Base-by-base conservation (phyloP, 1,140 invertebrate genomes). In the Dendrolimus kikuchii region DNA sequence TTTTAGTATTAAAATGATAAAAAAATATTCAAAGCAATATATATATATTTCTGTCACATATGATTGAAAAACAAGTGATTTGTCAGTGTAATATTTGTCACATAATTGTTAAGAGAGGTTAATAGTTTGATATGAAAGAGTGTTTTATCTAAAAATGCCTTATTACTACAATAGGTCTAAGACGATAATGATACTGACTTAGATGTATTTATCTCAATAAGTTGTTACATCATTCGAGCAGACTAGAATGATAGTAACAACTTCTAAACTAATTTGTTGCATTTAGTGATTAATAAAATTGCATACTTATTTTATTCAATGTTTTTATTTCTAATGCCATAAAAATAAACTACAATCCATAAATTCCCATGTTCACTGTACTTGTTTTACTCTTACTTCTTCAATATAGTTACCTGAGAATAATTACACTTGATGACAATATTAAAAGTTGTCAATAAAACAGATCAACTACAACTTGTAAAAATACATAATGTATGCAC, bases 261-360 rank as follows among this genome's bases (percentile, higher is more conserved):
- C 77, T 75, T 66, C 56, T 74, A 76, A 77, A 77, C 71, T 85
- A 78, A 82, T 86, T 84, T 84, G 82, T 86, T 86, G 82, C 82
- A 86, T 86, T 86, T 86, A 86, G 82, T 82, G 76, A 82, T 74
- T 77, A 86, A 83, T 82, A 81, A 84, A 86, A 81, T 82, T 84
- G 82, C 82, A 86, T 86, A 84, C 79, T 71, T 77, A 82, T 80
- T 82, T 86, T 83, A 67, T 44, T 38, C 23, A 68, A 59, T 47
- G 39, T 47, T 74, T 81, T 76, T 67, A 74, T 78, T 78, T 64
- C 10, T 42, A 57, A 58, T 46, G 38, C 8, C 37, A 49, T 8
- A 41, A 23, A 42, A 48, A 6, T 48, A 4, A n/a, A 51, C 7
- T 42, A 49, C 37, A 37, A 5, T 7, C 6, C 46, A 36, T 23